These are phyloP conservation scores for Lepidotrigona ventralis DNA, from an alignment of 1,140 invertebrate species.

Conservation along the genomic window DNA sequence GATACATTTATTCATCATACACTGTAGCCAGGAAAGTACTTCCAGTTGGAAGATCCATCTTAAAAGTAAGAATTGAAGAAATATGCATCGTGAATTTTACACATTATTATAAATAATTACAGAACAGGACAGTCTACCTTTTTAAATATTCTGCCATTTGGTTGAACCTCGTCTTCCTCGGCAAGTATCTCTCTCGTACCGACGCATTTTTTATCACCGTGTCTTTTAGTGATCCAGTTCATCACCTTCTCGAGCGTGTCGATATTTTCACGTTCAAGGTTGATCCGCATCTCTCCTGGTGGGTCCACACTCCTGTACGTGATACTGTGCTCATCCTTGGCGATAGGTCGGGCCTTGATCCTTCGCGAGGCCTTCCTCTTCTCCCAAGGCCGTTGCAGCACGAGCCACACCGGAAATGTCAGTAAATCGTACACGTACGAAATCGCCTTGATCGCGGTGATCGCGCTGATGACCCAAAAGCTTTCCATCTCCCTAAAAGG, in stretches of 20 bases:
- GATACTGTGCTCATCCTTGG: constrained; percentile 82
- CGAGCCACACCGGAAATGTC: constrained; percentile 93
- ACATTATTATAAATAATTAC: background rate
- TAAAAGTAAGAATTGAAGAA: too few relatives aligned
- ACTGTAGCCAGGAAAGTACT: too few relatives aligned
- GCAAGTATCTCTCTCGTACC: constrained; percentile 94
- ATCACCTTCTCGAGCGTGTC: constrained; percentile 94
- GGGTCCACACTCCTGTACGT: constrained; percentile 87
- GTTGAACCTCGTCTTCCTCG: constrained; percentile 96
- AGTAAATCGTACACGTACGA: constrained; percentile 93
- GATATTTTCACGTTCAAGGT: constrained; percentile 87
- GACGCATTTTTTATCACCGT: constrained; percentile 88
- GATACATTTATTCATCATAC: too few relatives aligned
- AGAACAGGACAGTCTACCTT: constrained; percentile 83
- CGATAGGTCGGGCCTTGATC: constrained; percentile 84
- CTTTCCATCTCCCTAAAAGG: constrained; percentile 86
- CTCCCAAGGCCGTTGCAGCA: constrained; percentile 93
- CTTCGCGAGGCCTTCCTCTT: constrained; percentile 86
- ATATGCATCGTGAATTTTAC: too few relatives aligned
- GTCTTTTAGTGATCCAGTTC: constrained; percentile 86
- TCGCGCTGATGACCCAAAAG: constrained; percentile 87
- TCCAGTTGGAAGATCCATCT: too few relatives aligned
- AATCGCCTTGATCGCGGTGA: constrained; percentile 87
- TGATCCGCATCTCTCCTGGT: constrained; percentile 85
- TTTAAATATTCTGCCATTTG: constrained; percentile 97